Percentiles rank a stretch among this genome's conserved stretches.
Conservation (phyloP, 2,113 vertebrate genomes). For the Poeciliopsis turrubarensis region DNA sequence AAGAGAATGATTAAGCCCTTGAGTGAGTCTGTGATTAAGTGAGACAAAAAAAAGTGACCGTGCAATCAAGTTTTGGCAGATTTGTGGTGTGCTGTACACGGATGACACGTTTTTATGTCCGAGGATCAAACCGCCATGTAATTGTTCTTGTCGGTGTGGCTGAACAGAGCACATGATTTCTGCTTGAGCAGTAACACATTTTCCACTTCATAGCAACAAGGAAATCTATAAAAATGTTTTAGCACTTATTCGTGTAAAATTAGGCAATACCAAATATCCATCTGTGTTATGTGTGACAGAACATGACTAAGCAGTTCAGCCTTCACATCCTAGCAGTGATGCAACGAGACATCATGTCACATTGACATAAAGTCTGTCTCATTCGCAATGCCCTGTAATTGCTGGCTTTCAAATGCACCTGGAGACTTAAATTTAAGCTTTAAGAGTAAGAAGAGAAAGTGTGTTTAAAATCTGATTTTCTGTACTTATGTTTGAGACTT, state of each 20-base stretch:
- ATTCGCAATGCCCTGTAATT: background rate
- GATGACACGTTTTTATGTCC: conserved; percentile 45
- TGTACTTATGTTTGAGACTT: background rate
- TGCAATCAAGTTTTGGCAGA: conserved; percentile 47
- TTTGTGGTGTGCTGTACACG: conserved; percentile 36
- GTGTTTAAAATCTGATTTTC: background rate
- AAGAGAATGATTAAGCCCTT: conserved; percentile 32
- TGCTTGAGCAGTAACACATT: conserved; percentile 15
- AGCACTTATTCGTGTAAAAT: background rate
- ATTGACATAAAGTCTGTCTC: background rate
- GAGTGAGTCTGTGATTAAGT: conserved; percentile 44
- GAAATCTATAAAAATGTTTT: background rate
- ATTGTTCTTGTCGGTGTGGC: conserved; percentile 38
- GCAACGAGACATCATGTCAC: background rate
- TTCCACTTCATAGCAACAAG: conserved; percentile 11
- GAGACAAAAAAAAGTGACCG: conserved; percentile 46
- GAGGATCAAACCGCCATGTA: conserved; percentile 46
- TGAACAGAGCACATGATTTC: conserved; percentile 7
- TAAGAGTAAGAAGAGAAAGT: background rate
- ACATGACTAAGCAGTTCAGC: background rate
- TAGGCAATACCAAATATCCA: too few relatives aligned
- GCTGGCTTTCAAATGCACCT: background rate
- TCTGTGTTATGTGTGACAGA: background rate
- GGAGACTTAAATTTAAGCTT: background rate
- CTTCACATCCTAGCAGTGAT: background rate